Base-by-base conservation (phyloP, 2,113 vertebrate species). In the Orthonyx spaldingii region DNA sequence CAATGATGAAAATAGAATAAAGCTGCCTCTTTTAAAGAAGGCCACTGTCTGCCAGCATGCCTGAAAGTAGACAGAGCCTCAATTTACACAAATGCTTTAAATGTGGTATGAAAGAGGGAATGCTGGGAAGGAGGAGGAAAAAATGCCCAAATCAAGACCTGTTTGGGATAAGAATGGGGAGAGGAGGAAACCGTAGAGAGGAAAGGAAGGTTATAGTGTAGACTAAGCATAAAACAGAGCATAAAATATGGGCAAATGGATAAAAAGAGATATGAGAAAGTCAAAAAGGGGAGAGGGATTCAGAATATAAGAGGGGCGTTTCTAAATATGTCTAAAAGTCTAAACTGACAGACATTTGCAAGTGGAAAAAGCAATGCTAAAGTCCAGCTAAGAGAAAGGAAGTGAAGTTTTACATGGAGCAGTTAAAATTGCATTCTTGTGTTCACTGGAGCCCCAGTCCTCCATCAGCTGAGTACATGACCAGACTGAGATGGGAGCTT, bases 221-320 rank as follows among this genome's bases (percentile, higher is more conserved):
- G 28, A 5, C 3, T 42, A 13, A 22, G n/a, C 2, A 5, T 8
- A 27, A 32, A 60, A 47, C 21, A 63, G 4, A 37, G 24, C 33
- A n/a, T n/a, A 89, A 44, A 53, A 33, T 16, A 9, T 2, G 6
- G n/a, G 3, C 14, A 61, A 70, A 49, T 9, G 10, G 20, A 37
- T 42, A 39, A 47, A 23, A 28, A 57, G 33, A 76, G 15, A 22
- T 2, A 7, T 13, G 20, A 83, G 64, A 66, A 66, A 6, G 27
- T 41, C 7, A 53, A 17, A 77, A 84, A 35, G 16, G 10, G 7
- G 23, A 74, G 63, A 24, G 19, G 19, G 22, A 81, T 20, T 70
- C n/a, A 63, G 10, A 19, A 7, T 7, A 7, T 42, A 55, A 74
- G 32, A 49, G 2, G 3, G 46, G 6, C 0, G 0, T 66, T 85